Percentiles rank a stretch among this genome's conserved stretches.
phyloP scores from a whole-genome alignment of 2,888 invertebrate species.

The Rhorus exstirpatorius region DNA sequence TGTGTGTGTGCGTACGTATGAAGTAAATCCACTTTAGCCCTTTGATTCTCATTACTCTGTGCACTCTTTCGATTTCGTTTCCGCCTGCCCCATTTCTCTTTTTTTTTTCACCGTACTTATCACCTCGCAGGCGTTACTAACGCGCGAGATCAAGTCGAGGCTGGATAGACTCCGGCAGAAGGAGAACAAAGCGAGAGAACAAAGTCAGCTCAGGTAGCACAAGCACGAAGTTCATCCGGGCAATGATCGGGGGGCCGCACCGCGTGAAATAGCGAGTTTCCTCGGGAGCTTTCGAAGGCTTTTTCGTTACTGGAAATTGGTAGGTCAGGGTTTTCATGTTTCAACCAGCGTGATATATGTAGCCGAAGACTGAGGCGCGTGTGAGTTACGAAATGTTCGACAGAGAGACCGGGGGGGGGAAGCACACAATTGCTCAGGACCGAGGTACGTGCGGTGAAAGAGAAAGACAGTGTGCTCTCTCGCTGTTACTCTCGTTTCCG shows the following conservation, averaged over 20 bases:
- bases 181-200: conserved; percentile 41
- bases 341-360: neutral
- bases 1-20: too few species aligned
- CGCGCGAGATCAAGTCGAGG: conserved; percentile 46
- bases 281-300: conserved; percentile 50
- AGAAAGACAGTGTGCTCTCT: conserved; percentile 37
- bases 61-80: neutral
- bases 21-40: neutral
- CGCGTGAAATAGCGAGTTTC: conserved; percentile 36
- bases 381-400: conserved; percentile 47
- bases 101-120: neutral
- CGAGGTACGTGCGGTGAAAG: conserved; percentile 35
- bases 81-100: neutral
- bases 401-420: conserved; percentile 33
- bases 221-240: neutral
- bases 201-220: conserved; percentile 61
- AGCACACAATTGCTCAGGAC: conserved; percentile 47
- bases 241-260: neutral
- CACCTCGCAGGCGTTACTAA: conserved; percentile 29
- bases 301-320: conserved; percentile 45
- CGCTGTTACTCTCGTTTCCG: conserved; percentile 20
- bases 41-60: neutral
- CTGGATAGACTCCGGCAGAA: conserved; percentile 21
- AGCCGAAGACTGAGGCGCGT: neutral
- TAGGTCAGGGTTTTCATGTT: conserved; percentile 45